Evolutionary conservation across 2,113 vertebrate species (phyloP).

Genomic region (Laticauda laticaudata): DNA sequence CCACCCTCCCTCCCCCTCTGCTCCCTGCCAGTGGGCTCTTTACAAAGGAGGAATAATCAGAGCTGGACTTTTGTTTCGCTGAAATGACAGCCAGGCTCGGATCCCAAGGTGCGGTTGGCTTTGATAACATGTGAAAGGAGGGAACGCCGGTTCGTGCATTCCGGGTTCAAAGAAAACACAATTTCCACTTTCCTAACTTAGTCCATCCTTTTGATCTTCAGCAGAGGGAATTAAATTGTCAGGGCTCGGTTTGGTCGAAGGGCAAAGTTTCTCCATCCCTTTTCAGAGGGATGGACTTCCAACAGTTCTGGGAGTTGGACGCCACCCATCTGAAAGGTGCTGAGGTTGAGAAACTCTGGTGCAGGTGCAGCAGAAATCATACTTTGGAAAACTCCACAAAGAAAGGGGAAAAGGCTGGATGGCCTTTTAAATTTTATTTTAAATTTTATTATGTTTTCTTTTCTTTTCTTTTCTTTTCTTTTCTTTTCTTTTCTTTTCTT

Average conservation of each 20-base stretch:
- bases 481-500: too few relatives aligned
- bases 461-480: too few relatives aligned
- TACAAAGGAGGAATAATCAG: conserved; percentile 10
- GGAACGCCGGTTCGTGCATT: not conserved
- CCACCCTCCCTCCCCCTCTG: not conserved
- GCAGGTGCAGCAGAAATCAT: not conserved
- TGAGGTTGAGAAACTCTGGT: not conserved
- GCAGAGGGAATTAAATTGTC: not conserved
- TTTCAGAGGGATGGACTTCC: not conserved
- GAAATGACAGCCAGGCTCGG: not conserved
- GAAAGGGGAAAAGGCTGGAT: not conserved
- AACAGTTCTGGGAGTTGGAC: not conserved
- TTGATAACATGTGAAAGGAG: not conserved
- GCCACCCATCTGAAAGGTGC: not conserved
- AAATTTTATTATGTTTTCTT: too few relatives aligned
- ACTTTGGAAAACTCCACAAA: not conserved
- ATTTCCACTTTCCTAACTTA: too few relatives aligned
- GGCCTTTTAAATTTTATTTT: too few relatives aligned
- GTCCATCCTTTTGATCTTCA: not conserved
- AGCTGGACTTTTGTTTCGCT: not conserved
- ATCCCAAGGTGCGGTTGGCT: not conserved
- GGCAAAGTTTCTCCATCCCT: not conserved
- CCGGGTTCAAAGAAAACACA: not conserved
- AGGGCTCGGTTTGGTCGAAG: not conserved
- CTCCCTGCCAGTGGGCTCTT: not conserved